Evolutionary conservation across 2,113 vertebrate genomes (phyloP), one percentile per base, ranked within the genome.

Genomic region (Sarotherodon lohbergeri): DNA sequence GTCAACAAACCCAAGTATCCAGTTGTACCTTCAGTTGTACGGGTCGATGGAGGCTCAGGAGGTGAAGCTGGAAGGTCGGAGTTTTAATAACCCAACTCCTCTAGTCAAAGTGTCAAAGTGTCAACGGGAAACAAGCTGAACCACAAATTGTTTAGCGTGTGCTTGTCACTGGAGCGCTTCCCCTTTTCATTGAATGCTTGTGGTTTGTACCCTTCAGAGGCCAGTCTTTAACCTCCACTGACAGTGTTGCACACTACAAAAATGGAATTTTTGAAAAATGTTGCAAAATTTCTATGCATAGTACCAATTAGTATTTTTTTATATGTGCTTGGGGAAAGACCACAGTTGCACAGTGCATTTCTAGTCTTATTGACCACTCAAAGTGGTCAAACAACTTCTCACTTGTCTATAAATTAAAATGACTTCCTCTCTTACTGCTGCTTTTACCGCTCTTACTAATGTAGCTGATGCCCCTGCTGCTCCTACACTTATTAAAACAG

Each of bases 321-420:
- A 17, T 9, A 6, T 43, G 24, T 27, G 9, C 41, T 7, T 73
- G 14, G 14, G 24, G 0, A 27, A 27, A 50, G 0, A 76, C 27
- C 4, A 29, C 17, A 34, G 27, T 78, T 34, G 4, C 24, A 52
- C 7, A 19, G 16, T 29, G 71, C 43, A 32, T 52, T 32, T 52
- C 1, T 34, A 52, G 27, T 34, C 46, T 34, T 78, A 34, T 7
- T 27, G 24, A 59, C 5, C 24, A 19, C 27, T 29, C 41, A 52
- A 19, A 32, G 16, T 50, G 71, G 43, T 19, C 9, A 29, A 78
- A 7, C 24, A 48, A 19, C 43, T 50, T 50, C 71, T 46, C 1
- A 16, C 12, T 50, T 32, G 24, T 2, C 24, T 78, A 50, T 50
- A 78, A 78, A 78, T 78, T 78, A 19, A 32, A 50, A 32, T 1